A percentile compares a stretch with the other conserved stretches of the same genome.
phyloP scores from a whole-genome alignment of 1,140 invertebrate genomes.

The Gonatopus flavifemur region DNA sequence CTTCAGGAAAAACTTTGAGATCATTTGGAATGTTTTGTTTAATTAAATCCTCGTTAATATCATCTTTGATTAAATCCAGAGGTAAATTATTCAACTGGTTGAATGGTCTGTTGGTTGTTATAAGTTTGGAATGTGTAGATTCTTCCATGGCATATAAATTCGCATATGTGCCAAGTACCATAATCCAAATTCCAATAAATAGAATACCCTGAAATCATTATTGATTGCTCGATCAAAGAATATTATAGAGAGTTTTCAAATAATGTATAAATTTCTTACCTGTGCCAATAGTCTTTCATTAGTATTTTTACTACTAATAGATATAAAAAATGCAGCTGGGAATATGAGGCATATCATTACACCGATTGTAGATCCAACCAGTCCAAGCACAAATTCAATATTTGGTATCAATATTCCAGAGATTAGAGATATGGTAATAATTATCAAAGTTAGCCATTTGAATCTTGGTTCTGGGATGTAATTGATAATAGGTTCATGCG shows the following conservation, averaged over 20 bases:
- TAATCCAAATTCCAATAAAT: constrained; percentile 74
- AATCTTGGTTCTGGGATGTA: constrained; percentile 81
- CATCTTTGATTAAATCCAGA: constrained; percentile 37
- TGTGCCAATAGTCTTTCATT: constrained; percentile 73
- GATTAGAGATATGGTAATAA: constrained; percentile 74
- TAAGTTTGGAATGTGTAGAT: constrained; percentile 39
- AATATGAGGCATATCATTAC: constrained; percentile 92
- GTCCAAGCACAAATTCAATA: constrained; percentile 89
- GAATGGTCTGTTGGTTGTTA: constrained; percentile 36
- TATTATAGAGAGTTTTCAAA: constrained; percentile 4
- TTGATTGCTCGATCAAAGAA: background rate
- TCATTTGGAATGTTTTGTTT: constrained; percentile 30
- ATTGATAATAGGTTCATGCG: constrained; percentile 59
- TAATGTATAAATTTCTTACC: constrained; percentile 46
- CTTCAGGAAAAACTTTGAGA: constrained; percentile 27
- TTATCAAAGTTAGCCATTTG: constrained; percentile 74
- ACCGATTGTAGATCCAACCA: constrained; percentile 93
- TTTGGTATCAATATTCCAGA: constrained; percentile 80
- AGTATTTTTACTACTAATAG: constrained; percentile 71
- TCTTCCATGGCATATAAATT: constrained; percentile 78
- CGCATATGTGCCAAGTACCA: constrained; percentile 84
- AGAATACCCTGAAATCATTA: constrained; percentile 65
- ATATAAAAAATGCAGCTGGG: constrained; percentile 77
- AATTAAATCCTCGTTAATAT: constrained; percentile 29
- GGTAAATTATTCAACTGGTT: constrained; percentile 49